These are phyloP conservation scores for Bovichtus variegatus DNA, from an alignment of 2,797 vertebrate species.

Conservation along the genomic window DNA sequence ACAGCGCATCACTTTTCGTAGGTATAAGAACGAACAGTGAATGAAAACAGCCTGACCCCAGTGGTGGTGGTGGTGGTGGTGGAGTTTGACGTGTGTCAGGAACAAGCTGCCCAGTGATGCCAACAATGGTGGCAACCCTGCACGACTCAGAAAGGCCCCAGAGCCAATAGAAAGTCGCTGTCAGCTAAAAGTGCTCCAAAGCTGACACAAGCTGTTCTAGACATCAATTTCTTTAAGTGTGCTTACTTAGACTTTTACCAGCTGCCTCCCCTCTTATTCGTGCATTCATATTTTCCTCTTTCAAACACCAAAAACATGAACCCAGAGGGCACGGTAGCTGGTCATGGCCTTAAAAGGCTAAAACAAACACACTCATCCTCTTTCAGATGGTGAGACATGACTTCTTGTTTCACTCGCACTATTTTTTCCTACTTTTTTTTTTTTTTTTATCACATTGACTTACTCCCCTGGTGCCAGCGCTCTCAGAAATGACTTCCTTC, in stretches of 20 bases:
- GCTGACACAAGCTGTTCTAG: slow-evolving; percentile 73
- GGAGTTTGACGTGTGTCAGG: slow-evolving; percentile 23
- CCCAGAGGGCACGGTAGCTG: slow-evolving; percentile 17
- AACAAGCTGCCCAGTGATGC: slow-evolving; percentile 27
- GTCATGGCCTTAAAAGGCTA: slow-evolving; percentile 82
- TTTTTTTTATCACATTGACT: slow-evolving; percentile 61
- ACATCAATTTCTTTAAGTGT: slow-evolving; percentile 67
- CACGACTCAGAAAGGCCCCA: slow-evolving; percentile 42
- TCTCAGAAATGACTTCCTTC: slow-evolving; percentile 87
- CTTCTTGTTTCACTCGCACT: slow-evolving; percentile 66
- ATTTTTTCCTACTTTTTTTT: slow-evolving; percentile 58
- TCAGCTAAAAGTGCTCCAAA: slow-evolving; percentile 67
- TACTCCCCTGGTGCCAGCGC: slow-evolving; percentile 76
- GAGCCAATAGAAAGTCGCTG: slow-evolving; percentile 60
- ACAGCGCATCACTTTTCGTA: too few species aligned
- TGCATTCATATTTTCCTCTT: slow-evolving; percentile 65
- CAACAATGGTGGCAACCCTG: slow-evolving; percentile 48
- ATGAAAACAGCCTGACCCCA: too few species aligned
- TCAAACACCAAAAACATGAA: slow-evolving; percentile 50
- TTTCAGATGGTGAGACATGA: slow-evolving; percentile 49
- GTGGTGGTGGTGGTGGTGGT: not conserved
- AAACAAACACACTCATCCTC: slow-evolving; percentile 72
- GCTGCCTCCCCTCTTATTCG: slow-evolving; percentile 46
- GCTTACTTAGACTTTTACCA: slow-evolving; percentile 53
- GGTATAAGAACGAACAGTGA: too few species aligned